Evolutionary conservation across 1,140 invertebrate species (phyloP).

Genomic region (Achroia grisella): DNA sequence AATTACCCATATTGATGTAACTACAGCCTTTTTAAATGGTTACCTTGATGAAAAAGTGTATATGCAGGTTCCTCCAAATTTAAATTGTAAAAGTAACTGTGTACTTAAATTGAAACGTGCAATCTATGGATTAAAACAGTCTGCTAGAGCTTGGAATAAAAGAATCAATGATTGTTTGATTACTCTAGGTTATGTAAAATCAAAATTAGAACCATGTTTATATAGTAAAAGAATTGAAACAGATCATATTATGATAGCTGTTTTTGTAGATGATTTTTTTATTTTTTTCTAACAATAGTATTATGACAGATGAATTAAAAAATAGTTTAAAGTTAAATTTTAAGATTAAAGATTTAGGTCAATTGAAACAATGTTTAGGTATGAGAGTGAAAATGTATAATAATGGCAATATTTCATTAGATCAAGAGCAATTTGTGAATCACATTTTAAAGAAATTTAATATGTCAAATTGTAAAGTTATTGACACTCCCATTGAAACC

Average conservation of each 20-base stretch:
- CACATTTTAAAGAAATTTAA: slow-evolving; percentile 33
- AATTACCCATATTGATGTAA: slow-evolving; percentile 23
- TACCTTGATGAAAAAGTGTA: too few species aligned
- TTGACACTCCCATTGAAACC: slow-evolving; percentile 29
- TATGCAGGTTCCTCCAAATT: too few species aligned
- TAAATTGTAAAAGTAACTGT: slow-evolving; percentile 16
- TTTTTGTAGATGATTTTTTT: background rate
- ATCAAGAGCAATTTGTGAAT: slow-evolving; percentile 18
- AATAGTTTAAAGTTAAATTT: slow-evolving; percentile 9
- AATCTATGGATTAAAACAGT: background rate
- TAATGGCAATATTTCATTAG: slow-evolving; percentile 7
- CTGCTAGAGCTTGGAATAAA: background rate
- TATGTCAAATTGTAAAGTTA: slow-evolving; percentile 33
- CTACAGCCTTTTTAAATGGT: slow-evolving; percentile 21
- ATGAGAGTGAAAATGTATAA: too few species aligned
- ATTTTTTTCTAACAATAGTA: slow-evolving; percentile 1
- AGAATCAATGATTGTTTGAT: background rate
- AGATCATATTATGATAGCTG: too few species aligned
- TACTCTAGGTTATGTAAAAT: background rate
- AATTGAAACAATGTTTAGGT: slow-evolving; percentile 17
- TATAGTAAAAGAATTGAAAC: background rate
- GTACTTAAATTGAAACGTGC: background rate
- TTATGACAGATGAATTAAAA: slow-evolving; percentile 9
- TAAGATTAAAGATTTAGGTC: slow-evolving; percentile 21
- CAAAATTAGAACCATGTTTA: background rate